These are phyloP conservation scores for Anseranas semipalmata DNA, from an alignment of 2,113 vertebrate genomes.

Conservation along the genomic window DNA sequence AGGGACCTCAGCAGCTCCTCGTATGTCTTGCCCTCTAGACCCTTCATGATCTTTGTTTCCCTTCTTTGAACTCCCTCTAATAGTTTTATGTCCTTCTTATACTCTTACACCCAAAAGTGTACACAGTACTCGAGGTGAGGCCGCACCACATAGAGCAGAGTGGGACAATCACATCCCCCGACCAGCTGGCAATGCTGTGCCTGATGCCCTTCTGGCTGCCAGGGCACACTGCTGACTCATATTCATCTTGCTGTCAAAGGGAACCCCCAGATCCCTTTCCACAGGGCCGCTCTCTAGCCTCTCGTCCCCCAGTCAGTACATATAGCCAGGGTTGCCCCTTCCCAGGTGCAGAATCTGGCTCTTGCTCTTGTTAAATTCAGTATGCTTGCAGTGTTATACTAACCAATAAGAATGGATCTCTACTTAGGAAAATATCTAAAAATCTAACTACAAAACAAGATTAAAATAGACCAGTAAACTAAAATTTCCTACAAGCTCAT, in stretches of 20 bases:
- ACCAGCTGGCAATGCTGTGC: too few relatives aligned
- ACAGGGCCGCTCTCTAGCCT: neutral
- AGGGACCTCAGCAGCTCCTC: too few relatives aligned
- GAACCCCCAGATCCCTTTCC: neutral
- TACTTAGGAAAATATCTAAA: neutral
- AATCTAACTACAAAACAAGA: neutral
- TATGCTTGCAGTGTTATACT: neutral
- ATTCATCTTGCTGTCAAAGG: neutral
- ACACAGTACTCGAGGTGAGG: too few relatives aligned
- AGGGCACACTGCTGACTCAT: neutral
- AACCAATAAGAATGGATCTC: neutral
- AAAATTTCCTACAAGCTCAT: neutral
- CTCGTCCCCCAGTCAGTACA: neutral
- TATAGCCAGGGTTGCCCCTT: neutral
- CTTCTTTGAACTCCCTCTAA: too few relatives aligned
- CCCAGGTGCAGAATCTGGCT: neutral
- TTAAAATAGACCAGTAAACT: neutral
- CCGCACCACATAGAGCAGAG: too few relatives aligned
- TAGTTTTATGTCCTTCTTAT: too few relatives aligned
- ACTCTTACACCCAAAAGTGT: too few relatives aligned
- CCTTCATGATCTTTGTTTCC: too few relatives aligned
- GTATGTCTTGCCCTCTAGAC: too few relatives aligned
- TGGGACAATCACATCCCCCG: too few relatives aligned
- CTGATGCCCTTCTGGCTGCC: neutral
- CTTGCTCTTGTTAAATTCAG: neutral